A percentile compares a stretch with the other conserved stretches of the same genome.
These are phyloP conservation scores for Anoncus sp. DNA, from an alignment of 2,888 invertebrate genomes.

Conservation along the genomic window DNA sequence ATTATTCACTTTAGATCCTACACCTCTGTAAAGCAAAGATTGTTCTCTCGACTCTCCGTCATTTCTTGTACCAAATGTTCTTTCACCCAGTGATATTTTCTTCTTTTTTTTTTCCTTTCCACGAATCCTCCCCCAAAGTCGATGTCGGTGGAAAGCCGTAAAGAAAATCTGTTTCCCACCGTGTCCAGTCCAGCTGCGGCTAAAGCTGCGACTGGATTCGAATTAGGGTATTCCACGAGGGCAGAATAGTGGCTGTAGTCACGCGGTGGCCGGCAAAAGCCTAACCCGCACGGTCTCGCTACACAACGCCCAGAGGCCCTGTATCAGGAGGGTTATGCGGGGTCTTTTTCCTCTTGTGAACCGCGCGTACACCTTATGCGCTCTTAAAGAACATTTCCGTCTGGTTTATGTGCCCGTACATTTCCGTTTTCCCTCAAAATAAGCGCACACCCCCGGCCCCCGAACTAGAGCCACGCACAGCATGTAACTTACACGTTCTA, in stretches of 20 bases:
- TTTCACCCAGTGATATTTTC: slow-evolving; percentile 2
- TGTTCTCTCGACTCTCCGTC: slow-evolving; percentile 23
- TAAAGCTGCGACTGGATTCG: slow-evolving; percentile 54
- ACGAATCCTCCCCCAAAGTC: slow-evolving; percentile 41
- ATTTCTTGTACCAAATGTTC: slow-evolving; percentile 29
- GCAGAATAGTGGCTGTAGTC: neutral
- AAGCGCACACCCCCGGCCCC: slow-evolving; percentile 58
- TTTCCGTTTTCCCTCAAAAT: slow-evolving; percentile 70
- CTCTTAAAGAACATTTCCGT: slow-evolving; percentile 66
- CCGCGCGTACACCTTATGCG: slow-evolving; percentile 50
- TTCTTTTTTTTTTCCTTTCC: slow-evolving; percentile 18
- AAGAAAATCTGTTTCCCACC: slow-evolving; percentile 74
- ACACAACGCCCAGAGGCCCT: neutral
- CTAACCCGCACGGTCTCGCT: slow-evolving; percentile 5
- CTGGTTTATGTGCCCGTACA: slow-evolving; percentile 68
- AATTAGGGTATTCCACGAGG: slow-evolving; percentile 48
- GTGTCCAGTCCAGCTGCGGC: slow-evolving; percentile 58
- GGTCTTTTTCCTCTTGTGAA: slow-evolving; percentile 14
- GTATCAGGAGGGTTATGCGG: neutral
- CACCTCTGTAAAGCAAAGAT: slow-evolving; percentile 13
- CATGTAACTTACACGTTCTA: slow-evolving; percentile 35
- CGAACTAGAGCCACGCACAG: slow-evolving; percentile 3
- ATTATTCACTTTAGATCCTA: slow-evolving; percentile 39
- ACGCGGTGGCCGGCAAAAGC: slow-evolving; percentile 14
- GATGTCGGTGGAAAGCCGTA: slow-evolving; percentile 68